phyloP scores from a whole-genome alignment of 2,888 invertebrate genomes.

The Stegophylla sp. region DNA sequence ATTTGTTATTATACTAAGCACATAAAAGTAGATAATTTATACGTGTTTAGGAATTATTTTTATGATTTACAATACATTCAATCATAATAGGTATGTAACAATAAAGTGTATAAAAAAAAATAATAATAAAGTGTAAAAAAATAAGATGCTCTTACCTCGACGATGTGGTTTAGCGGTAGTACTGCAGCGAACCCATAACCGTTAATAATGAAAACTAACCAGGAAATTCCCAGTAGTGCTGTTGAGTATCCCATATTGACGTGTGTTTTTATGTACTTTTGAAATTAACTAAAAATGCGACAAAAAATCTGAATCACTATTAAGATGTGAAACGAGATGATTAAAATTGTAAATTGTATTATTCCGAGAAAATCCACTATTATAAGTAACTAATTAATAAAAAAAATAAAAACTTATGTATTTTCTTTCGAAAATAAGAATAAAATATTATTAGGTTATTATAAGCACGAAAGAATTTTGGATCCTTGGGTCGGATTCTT shows the following conservation, averaged over 20 bases:
- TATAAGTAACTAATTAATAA: conserved; percentile 10
- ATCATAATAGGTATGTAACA: too few relatives aligned
- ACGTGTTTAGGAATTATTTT: too few relatives aligned
- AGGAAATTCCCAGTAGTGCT: conserved; percentile 43
- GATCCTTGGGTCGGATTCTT: conserved; percentile 34
- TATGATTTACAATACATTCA: too few relatives aligned
- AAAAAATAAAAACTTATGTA: background rate
- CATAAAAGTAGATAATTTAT: too few relatives aligned
- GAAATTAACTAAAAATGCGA: conserved; percentile 33
- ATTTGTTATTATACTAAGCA: too few relatives aligned
- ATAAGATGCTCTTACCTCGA: conserved; percentile 25
- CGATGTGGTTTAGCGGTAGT: conserved; percentile 41
- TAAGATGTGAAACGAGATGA: background rate
- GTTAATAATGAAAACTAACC: conserved; percentile 33
- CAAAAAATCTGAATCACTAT: conserved; percentile 14
- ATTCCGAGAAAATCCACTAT: conserved; percentile 3
- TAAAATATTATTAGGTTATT: conserved; percentile 52
- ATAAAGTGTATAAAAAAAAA: too few relatives aligned
- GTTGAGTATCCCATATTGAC: conserved; percentile 29
- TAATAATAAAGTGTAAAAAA: too few relatives aligned
- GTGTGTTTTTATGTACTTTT: conserved; percentile 11
- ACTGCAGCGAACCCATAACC: conserved; percentile 39
- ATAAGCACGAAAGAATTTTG: conserved; percentile 37
- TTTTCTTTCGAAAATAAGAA: background rate
- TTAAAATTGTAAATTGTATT: background rate